Conservation (phyloP, 2,797 vertebrate genomes). For the Catamblyrhynchus diadema region DNA sequence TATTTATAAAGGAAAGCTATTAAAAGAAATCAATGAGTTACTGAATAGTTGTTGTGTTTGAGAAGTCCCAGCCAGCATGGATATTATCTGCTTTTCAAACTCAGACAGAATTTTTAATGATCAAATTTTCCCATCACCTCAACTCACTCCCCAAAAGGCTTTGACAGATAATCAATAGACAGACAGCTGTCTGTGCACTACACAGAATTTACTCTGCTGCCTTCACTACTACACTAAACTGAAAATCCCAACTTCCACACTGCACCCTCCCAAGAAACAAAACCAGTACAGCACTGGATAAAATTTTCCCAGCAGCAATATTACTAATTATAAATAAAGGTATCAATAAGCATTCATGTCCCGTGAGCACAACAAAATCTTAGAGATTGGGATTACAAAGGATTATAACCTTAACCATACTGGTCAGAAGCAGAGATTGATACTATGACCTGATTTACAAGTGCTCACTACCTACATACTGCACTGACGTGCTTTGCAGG, state of each 20-base stretch:
- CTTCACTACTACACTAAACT: background rate
- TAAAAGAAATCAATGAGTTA: background rate
- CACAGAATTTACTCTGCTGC: background rate
- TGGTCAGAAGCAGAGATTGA: background rate
- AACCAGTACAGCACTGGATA: background rate
- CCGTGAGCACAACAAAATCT: background rate
- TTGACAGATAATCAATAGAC: background rate
- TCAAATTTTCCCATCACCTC: background rate
- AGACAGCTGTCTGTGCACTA: background rate
- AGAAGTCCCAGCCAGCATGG: background rate
- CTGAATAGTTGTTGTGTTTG: background rate
- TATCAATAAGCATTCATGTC: background rate
- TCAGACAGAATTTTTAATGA: background rate
- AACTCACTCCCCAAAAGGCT: background rate
- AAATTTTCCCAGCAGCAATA: background rate
- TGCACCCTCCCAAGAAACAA: background rate
- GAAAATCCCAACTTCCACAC: background rate
- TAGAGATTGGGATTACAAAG: background rate
- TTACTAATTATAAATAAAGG: background rate
- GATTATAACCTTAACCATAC: background rate
- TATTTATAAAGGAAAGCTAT: background rate
- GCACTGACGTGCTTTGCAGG: background rate
- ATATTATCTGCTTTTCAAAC: background rate
- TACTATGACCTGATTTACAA: background rate
- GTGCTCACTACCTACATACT: background rate